Evolutionary conservation across 2,888 invertebrate species (phyloP), one percentile per base, ranked within the genome.

Genomic region (Crossocerus cetratus): DNA sequence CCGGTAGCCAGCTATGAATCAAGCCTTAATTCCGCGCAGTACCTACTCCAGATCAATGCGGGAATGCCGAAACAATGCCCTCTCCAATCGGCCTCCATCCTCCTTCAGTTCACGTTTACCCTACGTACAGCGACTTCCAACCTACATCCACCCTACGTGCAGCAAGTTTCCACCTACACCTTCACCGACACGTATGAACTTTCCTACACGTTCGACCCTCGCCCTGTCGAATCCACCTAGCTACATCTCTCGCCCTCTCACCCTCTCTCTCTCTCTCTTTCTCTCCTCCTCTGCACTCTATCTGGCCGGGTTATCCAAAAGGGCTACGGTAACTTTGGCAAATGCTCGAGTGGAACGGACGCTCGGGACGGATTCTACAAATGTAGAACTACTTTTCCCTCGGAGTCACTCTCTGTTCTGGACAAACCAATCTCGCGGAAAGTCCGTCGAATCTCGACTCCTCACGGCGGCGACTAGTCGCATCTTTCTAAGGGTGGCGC

Each of bases 21-120:
- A 43, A 44, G 32, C 53, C 64, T 61, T 59, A 67, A 71, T 23
- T 49, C 21, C 60, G 23, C 57, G 58, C 49, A 65, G 54, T 53
- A 58, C 56, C 66, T 66, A 65, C 44, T 65, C 67, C 74, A 77
- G 76, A 84, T 84, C 80, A 77, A 83, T 81, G 81, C 77, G 71
- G 72, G 58, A 64, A 66, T 58, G 57, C 59, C 45, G 65, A 78
- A 79, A 85, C 81, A 84, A 83, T 82, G 62, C 72, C 68, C 77
- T 56, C 69, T 78, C 65, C 71, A 78, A 84, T 79, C 71, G 75
- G 61, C 55, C 61, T 65, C 69, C 61, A 69, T 80, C 60, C 69
- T 72, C 69, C 69, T 63, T 45, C 42, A 55, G 67, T 67, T 67
- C 74, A 57, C 57, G 71, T 72, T 67, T 61, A 60, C 61, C 64